A percentile compares a stretch with the other conserved stretches of the same genome.
Evolutionary conservation across 2,113 vertebrate genomes (phyloP).

Genomic region (Charadrius vociferus): DNA sequence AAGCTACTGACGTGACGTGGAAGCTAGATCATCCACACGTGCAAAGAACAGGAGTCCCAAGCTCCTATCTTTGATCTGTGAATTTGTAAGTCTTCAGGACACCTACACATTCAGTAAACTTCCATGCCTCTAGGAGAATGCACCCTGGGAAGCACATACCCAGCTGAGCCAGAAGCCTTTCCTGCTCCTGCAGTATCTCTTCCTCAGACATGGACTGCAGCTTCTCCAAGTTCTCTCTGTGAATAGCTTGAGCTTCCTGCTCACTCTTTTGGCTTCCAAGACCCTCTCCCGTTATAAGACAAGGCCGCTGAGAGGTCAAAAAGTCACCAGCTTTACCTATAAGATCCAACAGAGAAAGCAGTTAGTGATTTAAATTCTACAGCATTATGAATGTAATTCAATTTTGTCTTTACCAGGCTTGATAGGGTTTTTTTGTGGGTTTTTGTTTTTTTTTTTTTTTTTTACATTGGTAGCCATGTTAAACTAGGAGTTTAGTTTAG

Average conservation of each 20-base stretch:
- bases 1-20: background rate
- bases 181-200: constrained; percentile 88
- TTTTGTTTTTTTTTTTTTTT: background rate
- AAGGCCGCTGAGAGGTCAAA: constrained; percentile 14
- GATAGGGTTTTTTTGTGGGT: background rate
- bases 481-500: background rate
- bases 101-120: background rate
- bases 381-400: background rate
- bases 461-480: background rate
- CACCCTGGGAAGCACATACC: constrained; percentile 72
- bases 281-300: constrained; percentile 86
- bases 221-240: constrained; percentile 86
- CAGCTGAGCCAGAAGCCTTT: constrained; percentile 83
- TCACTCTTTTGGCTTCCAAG: constrained; percentile 71
- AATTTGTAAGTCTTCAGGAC: background rate
- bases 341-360: constrained; percentile 3
- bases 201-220: constrained; percentile 81
- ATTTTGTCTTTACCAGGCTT: background rate
- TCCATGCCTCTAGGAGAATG: background rate
- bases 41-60: background rate
- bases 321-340: background rate
- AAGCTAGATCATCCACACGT: background rate
- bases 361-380: background rate
- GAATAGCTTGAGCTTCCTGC: constrained; percentile 86
- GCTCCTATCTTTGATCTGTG: background rate